These are phyloP conservation scores for Pachyseris speciosa DNA, from an alignment of 64 coral and sea anemone species.

Conservation along the genomic window DNA sequence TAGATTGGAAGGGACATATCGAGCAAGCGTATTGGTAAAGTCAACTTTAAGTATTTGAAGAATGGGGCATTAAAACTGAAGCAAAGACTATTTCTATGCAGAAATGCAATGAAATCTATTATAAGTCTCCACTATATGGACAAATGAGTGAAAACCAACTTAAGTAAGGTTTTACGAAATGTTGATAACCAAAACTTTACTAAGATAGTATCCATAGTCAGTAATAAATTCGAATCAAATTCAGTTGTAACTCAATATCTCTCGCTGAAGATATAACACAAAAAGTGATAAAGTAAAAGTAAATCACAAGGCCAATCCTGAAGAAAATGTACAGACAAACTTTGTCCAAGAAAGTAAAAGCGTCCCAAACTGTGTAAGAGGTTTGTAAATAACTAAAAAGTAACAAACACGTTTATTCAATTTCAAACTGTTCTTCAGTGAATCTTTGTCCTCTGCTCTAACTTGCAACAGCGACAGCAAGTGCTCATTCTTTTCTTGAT, in stretches of 20 bases:
- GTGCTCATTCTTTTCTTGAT: conserved; percentile 61
- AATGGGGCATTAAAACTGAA: too few relatives aligned
- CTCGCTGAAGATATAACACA: background rate
- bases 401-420: background rate
- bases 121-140: background rate
- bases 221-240: background rate
- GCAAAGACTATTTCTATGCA: too few relatives aligned
- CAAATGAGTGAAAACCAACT: background rate
- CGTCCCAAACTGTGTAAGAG: too few relatives aligned
- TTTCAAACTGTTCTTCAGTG: background rate
- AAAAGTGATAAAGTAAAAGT: too few relatives aligned
- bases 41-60: too few relatives aligned
- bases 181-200: background rate
- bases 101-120: too few relatives aligned
- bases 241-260: background rate
- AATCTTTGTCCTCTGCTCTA: conserved; percentile 36
- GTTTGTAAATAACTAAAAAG: background rate
- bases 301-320: too few relatives aligned
- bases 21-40: too few relatives aligned
- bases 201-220: background rate
- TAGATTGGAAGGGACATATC: background rate
- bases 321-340: background rate
- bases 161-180: background rate
- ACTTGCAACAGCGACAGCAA: conserved; percentile 23
- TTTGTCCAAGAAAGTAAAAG: background rate